A percentile compares a stretch with the other conserved stretches of the same genome.
These are phyloP conservation scores for Spilogale gracilis DNA, from an alignment of 2,113 vertebrate genomes.

Conservation along the genomic window DNA sequence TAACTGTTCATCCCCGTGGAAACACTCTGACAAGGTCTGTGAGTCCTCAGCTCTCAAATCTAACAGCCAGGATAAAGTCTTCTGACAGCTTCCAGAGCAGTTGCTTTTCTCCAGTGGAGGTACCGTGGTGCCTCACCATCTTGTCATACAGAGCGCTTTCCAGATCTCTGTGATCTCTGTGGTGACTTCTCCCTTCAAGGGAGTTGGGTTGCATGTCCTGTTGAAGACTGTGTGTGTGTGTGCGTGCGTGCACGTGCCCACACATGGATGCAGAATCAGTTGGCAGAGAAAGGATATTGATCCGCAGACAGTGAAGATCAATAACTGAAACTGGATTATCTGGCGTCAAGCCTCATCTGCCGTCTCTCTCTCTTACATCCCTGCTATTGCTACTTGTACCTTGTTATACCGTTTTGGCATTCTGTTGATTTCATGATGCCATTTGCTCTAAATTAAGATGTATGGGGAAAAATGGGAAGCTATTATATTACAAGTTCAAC, in stretches of 20 bases:
- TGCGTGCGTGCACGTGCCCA: rapidly evolving
- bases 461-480: background rate
- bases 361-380: background rate
- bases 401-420: background rate
- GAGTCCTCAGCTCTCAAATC: background rate
- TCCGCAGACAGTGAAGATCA: background rate
- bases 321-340: background rate
- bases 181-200: background rate
- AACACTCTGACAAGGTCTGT: background rate
- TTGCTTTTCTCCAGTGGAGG: background rate
- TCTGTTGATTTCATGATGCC: background rate
- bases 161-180: background rate
- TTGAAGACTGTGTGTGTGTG: background rate
- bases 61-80: background rate
- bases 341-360: background rate
- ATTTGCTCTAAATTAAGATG: background rate
- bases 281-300: background rate
- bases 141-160: background rate
- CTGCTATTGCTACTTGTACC: no score
- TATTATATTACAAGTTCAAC: background rate
- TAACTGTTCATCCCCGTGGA: background rate
- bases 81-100: background rate
- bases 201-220: background rate
- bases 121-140: background rate
- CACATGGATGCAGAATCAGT: background rate